Evolutionary conservation across 2,888 invertebrate genomes (phyloP).

Genomic region (Temnothorax unifasciatus): DNA sequence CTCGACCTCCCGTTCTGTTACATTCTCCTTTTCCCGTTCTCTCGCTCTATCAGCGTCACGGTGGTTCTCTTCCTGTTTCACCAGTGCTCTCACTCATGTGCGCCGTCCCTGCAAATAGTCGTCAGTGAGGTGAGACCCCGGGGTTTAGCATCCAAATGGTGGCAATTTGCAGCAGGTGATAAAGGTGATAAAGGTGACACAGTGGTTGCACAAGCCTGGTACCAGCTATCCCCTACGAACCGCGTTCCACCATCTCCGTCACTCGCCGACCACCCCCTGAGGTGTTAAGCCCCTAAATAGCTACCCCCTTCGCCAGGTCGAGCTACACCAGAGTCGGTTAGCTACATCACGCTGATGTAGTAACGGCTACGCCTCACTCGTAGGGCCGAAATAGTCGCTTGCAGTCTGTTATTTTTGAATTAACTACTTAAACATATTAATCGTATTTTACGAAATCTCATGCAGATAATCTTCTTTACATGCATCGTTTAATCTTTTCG

Average conservation of each 20-base stretch:
- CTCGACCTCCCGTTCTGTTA: background rate
- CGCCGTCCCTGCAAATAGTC: slow-evolving; percentile 81
- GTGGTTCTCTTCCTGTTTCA: slow-evolving; percentile 31
- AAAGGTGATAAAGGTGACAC: slow-evolving; percentile 86
- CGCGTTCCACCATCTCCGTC: slow-evolving; percentile 41
- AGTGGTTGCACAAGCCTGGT: slow-evolving; percentile 80
- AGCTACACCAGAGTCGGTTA: slow-evolving; percentile 55
- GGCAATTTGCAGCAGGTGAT: slow-evolving; percentile 86
- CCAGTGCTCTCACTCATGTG: slow-evolving; percentile 40
- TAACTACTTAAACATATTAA: background rate
- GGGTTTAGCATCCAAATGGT: slow-evolving; percentile 85
- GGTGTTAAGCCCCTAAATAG: slow-evolving; percentile 85
- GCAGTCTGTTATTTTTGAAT: background rate
- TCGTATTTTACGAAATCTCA: background rate
- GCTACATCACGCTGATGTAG: slow-evolving; percentile 58
- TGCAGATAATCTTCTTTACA: background rate
- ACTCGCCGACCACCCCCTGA: slow-evolving; percentile 68
- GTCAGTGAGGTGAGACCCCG: slow-evolving; percentile 82
- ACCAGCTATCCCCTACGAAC: slow-evolving; percentile 68
- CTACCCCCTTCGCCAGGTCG: slow-evolving; percentile 75
- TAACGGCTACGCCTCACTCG: slow-evolving; percentile 61
- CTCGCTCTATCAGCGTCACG: slow-evolving; percentile 37
- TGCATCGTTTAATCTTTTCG: background rate
- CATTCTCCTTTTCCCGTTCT: slow-evolving; percentile 13
- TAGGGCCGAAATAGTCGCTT: slow-evolving; percentile 39